Base-by-base conservation (phyloP, 2,113 vertebrate genomes). In the Poeciliopsis turrubarensis region DNA sequence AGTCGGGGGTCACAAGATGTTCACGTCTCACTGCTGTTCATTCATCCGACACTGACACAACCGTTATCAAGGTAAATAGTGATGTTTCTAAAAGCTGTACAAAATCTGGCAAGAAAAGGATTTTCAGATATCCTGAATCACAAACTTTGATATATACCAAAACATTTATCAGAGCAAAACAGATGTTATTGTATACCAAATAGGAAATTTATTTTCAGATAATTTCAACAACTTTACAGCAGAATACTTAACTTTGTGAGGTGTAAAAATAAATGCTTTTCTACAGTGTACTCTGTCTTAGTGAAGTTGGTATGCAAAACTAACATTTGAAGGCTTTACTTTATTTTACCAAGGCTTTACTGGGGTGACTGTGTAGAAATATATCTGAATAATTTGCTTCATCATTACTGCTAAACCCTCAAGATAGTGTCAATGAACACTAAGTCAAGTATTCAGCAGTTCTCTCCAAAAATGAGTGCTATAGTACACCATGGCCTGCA, bases 401-500 rank as follows among this genome's bases (percentile, higher is more conserved):
- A 47, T 66, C 37, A 67, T 41, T 13, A 26, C 27, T 27, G 87
- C 89, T 73, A 80, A 80, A 86, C 63, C 65, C 72, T 80, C 65
- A 60, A 12, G 66, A 80, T 70, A 71, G 78, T 77, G 83, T 82
- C 71, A 72, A 51, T 73, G 86, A 83, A 73, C 87, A 89, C 64
- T 68, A 80, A 82, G 85, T 91, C 80, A 86, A 87, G 86, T 39
- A 80, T 80, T 84, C 67, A 57, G 79, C 73, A 31, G 73, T 60
- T 66, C 82, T 81, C 80, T 90, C 79, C 89, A 87, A 32, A 57
- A 79, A 65, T 61, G 81, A 88, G 79, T 79, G 86, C 77, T 90
- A 84, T 82, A 80, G 87, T 89, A 91, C 90, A 91, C 82, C 71
- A 81, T 75, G 85, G 86, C 87, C 84, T 85, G 82, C 65, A 85